A percentile compares a stretch with the other conserved stretches of the same genome.
Conservation (phyloP, 2,113 vertebrate genomes). For the Pelvicachromis taeniatus region DNA sequence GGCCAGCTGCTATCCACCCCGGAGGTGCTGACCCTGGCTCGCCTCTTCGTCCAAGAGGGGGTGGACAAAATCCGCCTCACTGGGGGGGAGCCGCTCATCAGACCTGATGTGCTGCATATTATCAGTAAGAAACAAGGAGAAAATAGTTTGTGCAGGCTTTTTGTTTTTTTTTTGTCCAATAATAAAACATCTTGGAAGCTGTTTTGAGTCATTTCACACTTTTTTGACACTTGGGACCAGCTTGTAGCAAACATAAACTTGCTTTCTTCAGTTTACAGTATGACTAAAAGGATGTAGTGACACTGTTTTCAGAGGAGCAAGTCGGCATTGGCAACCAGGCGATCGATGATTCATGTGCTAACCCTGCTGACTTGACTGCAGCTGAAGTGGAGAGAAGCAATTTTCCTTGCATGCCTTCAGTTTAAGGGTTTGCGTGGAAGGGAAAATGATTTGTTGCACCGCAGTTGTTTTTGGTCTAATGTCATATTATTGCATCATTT, state of each 20-base stretch:
- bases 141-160: neutral
- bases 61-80: slow-evolving; percentile 95
- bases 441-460: neutral
- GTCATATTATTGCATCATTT: neutral
- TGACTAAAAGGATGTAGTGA: neutral
- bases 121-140: slow-evolving; percentile 75
- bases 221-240: neutral
- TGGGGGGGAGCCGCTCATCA: slow-evolving; percentile 93
- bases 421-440: neutral
- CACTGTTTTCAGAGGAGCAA: neutral
- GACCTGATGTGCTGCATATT: slow-evolving; percentile 87
- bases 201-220: neutral
- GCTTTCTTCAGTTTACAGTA: neutral
- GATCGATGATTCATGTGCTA: neutral
- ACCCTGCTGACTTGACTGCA: neutral
- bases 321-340: neutral
- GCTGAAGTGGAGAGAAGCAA: neutral
- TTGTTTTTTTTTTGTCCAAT: accelerated
- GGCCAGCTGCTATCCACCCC: slow-evolving; percentile 81
- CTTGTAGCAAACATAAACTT: neutral
- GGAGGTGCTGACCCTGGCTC: slow-evolving; percentile 85
- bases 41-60: slow-evolving; percentile 90
- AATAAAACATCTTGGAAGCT: neutral
- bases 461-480: neutral
- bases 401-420: neutral